These are phyloP conservation scores for Ooceraea biroi DNA, from an alignment of 1,140 invertebrate genomes.

Conservation along the genomic window DNA sequence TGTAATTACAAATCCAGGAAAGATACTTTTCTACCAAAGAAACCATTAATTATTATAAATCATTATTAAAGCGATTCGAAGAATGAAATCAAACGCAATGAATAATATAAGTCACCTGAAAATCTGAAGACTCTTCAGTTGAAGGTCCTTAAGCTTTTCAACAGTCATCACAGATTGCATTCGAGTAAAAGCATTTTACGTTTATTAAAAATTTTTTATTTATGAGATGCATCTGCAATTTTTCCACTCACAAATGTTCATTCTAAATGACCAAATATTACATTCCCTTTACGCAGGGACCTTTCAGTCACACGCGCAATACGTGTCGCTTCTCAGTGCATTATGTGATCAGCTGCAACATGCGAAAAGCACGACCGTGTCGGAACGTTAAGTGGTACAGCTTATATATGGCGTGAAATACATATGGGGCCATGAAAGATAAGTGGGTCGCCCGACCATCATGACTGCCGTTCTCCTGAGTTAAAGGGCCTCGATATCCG, in stretches of 20 bases:
- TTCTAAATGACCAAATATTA: slow-evolving; percentile 14
- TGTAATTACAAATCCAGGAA: not conserved
- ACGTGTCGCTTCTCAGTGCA: not conserved
- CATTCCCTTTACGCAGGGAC: slow-evolving; percentile 4
- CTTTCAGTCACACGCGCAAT: not conserved
- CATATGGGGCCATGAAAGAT: not conserved
- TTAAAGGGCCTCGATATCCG: slow-evolving; percentile 25
- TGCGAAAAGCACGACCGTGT: not conserved
- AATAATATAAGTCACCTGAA: slow-evolving; percentile 10
- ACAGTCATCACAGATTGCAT: not conserved
- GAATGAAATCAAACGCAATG: slow-evolving; percentile 20
- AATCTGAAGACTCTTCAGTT: not conserved
- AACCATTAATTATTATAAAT: slow-evolving; percentile 12
- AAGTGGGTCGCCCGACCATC: not conserved
- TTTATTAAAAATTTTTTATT: too few relatives aligned
- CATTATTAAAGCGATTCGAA: slow-evolving; percentile 1
- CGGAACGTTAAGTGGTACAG: slow-evolving; percentile 20
- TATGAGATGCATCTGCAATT: too few relatives aligned
- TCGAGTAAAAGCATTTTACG: not conserved
- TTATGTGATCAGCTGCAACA: slow-evolving; percentile 7
- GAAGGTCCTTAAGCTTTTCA: not conserved
- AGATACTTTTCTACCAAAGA: slow-evolving; percentile 27
- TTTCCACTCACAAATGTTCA: slow-evolving; percentile 29
- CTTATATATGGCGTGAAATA: slow-evolving; percentile 30
- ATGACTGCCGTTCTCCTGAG: slow-evolving; percentile 12